Conservation (phyloP, 2,797 vertebrate genomes). For the Kryptolebias ocellatus region DNA sequence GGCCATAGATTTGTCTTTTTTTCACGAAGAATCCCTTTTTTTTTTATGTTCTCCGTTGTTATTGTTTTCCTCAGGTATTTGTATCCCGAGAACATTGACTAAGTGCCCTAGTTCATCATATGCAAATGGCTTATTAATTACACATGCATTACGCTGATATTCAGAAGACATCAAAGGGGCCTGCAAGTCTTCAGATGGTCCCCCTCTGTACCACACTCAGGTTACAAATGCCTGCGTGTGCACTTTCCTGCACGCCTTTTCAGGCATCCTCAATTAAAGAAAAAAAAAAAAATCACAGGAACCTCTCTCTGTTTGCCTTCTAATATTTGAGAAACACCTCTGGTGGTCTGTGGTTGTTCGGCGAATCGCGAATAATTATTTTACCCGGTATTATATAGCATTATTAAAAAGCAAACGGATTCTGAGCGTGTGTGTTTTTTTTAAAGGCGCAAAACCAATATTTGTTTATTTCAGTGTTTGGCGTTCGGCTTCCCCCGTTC, state of each 20-base stretch:
- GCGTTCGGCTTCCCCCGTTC: conserved; percentile 13
- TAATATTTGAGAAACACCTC: conserved; percentile 93
- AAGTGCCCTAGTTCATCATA: conserved; percentile 96
- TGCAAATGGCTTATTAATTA: conserved; percentile 99
- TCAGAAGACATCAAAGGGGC: conserved; percentile 87
- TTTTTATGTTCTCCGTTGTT: conserved; percentile 91
- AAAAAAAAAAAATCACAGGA: conserved; percentile 80
- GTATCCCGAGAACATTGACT: conserved; percentile 98
- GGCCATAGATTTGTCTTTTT: conserved; percentile 95
- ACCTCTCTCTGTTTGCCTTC: conserved; percentile 89
- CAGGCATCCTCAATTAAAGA: conserved; percentile 90
- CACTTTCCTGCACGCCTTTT: conserved; percentile 77
- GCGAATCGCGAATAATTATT: conserved; percentile 72
- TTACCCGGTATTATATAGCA: conserved; percentile 58
- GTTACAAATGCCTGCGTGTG: conserved; percentile 82
- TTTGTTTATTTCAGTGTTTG: conserved; percentile 37
- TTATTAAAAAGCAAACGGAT: conserved; percentile 59
- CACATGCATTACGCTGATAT: conserved; percentile 94
- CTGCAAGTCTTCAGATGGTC: conserved; percentile 84
- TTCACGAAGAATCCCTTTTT: conserved; percentile 92
- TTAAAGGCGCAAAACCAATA: conserved; percentile 33
- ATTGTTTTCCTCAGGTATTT: conserved; percentile 94
- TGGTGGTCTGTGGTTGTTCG: conserved; percentile 81
- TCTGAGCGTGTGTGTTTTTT: conserved; percentile 15
- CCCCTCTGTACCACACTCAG: conserved; percentile 73